These are phyloP conservation scores for Sinocyclocheilus maitianheensis DNA, from an alignment of 2,113 vertebrate species.

Conservation along the genomic window DNA sequence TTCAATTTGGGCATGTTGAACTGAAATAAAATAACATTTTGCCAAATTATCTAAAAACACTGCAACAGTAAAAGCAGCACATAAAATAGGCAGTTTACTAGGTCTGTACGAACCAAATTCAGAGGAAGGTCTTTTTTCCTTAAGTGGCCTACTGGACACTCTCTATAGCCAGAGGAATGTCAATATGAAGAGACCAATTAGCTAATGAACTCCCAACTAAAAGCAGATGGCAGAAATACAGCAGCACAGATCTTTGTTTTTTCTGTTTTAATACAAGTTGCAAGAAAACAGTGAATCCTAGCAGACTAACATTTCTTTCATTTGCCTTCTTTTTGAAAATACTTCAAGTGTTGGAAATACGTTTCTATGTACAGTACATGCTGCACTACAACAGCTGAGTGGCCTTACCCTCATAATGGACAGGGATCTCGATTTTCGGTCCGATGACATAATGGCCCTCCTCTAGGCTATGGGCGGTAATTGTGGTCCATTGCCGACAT, in stretches of 20 bases:
- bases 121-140: neutral
- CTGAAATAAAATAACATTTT: neutral
- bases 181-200: constrained; percentile 37
- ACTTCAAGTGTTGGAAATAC: neutral
- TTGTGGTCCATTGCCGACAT: constrained; percentile 97
- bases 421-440: constrained; percentile 98
- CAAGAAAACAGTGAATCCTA: neutral
- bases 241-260: neutral
- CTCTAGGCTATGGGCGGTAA: constrained; percentile 97
- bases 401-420: constrained; percentile 95
- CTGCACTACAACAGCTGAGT: neutral
- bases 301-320: neutral
- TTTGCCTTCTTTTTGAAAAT: neutral
- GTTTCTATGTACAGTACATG: neutral
- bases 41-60: neutral
- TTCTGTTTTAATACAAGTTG: neutral
- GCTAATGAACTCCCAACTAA: constrained; percentile 35
- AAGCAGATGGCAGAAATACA: constrained; percentile 24
- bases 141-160: constrained; percentile 1
- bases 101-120: neutral
- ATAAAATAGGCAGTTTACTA: neutral
- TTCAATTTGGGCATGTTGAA: neutral
- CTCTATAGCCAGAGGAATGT: neutral
- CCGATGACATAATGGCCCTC: constrained; percentile 99
- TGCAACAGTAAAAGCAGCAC: neutral